Base-by-base conservation (phyloP, 2,113 vertebrate genomes). In the Girardinichthys multiradiatus region DNA sequence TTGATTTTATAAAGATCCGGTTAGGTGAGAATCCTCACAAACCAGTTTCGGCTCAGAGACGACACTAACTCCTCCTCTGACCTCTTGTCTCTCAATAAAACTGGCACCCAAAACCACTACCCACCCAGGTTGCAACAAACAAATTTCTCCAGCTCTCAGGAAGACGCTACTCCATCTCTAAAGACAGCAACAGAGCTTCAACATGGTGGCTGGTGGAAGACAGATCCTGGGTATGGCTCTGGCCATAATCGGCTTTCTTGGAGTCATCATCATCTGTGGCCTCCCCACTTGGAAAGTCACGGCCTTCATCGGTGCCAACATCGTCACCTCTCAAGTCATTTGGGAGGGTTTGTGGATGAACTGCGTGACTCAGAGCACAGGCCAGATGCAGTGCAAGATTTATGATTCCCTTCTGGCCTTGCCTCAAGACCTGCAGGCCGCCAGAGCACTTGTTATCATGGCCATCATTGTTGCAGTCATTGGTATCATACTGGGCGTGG, bases 261-360 rank as follows among this genome's bases (percentile, higher is more conserved):
- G 95, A 74, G 87, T 82, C 78, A 95, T 97, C 87, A 5, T 97
- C 69, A 90, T 94, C 84, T 97, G 96, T 0, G 95, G 90, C 1
- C 54, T 97, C 64, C 96, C 96, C 70, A 95, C 87, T 83, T 98
- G 96, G 96, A 94, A 87, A 39, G 96, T 96, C 61, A 91, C 96
- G 0, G 95, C 95, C 67, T 97, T 97, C 91, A 95, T 97, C 28
- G 95, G 96, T 0, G 91, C 87, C 92, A 97, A 95, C 93, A 97
- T 96, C 11, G 90, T 97, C 91, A 95, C 94, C 0, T 83, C 95
- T 2, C 95, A 97, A 89, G 92, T 84, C 70, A 93, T 85, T 72
- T 95, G 94, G 95, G 95, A 96, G 72, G 95, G 95, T 28, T 79
- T 96, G 63, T 96, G 95, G 91, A 93, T 93, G 92, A 91, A 76